phyloP scores from a whole-genome alignment of 2,797 vertebrate species.

The Protonibea diacanthus region DNA sequence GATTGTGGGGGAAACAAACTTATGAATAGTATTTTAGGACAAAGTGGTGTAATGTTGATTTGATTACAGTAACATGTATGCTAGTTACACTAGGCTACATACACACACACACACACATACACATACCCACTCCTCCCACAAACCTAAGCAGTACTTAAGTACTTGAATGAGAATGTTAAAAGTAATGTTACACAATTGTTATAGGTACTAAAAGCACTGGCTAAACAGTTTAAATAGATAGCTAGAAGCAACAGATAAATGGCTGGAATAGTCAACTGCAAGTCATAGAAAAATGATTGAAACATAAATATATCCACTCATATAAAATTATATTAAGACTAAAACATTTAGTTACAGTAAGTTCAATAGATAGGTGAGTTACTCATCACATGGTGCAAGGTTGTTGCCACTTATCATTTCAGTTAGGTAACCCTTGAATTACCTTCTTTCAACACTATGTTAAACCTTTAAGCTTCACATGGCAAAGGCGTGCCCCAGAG shows the following conservation, averaged over 20 bases:
- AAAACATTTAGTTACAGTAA: no score
- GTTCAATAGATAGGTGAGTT: not conserved
- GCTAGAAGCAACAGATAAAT: not conserved
- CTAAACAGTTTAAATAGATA: not conserved
- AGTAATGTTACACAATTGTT: no score
- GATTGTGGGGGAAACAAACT: not conserved
- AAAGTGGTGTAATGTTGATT: not conserved
- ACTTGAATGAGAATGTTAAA: no score
- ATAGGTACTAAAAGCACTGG: not conserved
- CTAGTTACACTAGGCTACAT: not conserved
- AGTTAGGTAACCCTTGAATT: slow-evolving; percentile 39
- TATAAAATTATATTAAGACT: not conserved
- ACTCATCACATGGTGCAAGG: not conserved
- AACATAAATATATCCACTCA: not conserved
- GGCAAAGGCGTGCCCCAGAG: slow-evolving; percentile 49
- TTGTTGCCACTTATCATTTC: slow-evolving; percentile 37
- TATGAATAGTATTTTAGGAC: not conserved
- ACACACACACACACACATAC: not conserved
- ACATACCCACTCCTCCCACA: not conserved
- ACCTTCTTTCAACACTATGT: slow-evolving; percentile 41
- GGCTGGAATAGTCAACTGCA: not conserved
- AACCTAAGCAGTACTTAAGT: not conserved
- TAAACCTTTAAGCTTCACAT: slow-evolving; percentile 60
- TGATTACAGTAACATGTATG: not conserved
- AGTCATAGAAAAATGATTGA: not conserved